phyloP scores from a whole-genome alignment of 1,140 invertebrate genomes.

The Meloidogyne exigua region DNA sequence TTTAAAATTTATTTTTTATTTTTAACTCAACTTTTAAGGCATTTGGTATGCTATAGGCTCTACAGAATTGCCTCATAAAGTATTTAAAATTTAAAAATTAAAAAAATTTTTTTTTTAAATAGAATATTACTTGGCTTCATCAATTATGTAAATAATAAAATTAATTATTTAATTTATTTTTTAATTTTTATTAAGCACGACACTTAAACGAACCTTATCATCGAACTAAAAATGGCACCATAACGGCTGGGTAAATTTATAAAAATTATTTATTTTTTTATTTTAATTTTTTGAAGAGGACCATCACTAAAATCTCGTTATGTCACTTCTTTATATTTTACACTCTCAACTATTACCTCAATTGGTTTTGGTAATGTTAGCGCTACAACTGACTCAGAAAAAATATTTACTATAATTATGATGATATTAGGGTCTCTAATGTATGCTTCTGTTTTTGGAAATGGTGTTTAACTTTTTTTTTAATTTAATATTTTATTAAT shows the following conservation, averaged over 20 bases:
- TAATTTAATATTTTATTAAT: not conserved
- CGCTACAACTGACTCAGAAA: conserved; percentile 97
- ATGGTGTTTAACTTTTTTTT: conserved; percentile 67
- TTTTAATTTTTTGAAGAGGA: conserved; percentile 35
- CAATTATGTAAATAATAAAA: conserved; percentile 38
- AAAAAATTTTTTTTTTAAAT: not conserved
- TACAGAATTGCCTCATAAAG: conserved; percentile 77
- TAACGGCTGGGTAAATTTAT: conserved; percentile 40
- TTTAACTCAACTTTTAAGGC: not conserved
- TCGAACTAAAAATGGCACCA: conserved; percentile 51
- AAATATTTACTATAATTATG: conserved; percentile 94
- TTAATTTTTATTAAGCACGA: conserved; percentile 41
- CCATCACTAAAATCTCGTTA: conserved; percentile 65
- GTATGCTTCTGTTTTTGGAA: conserved; percentile 99
- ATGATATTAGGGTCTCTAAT: conserved; percentile 94
- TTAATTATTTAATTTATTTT: not conserved
- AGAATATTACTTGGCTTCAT: conserved; percentile 61
- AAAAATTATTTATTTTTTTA: not conserved
- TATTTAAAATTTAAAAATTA: conserved; percentile 13
- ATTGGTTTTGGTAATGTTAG: conserved; percentile 90
- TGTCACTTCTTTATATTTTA: conserved; percentile 93
- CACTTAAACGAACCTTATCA: conserved; percentile 58
- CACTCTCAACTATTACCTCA: conserved; percentile 96
- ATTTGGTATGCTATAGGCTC: conserved; percentile 98
- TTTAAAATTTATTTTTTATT: too few relatives aligned